A percentile compares a stretch with the other conserved stretches of the same genome.
These are phyloP conservation scores for Panthera leo DNA, from an alignment of 2,113 vertebrate species.

Conservation along the genomic window DNA sequence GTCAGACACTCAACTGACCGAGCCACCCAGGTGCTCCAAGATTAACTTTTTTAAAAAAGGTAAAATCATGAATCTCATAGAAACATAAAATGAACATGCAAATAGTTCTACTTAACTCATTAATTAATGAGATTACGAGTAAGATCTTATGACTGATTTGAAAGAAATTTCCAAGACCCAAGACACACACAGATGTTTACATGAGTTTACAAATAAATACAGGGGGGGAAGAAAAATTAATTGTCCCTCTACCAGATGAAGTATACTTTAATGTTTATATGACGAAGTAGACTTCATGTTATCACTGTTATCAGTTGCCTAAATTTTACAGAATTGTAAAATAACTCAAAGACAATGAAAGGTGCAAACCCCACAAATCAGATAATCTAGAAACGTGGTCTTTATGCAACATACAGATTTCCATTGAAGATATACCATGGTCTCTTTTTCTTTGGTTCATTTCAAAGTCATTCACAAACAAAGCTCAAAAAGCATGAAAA, in stretches of 20 bases:
- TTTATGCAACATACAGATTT: not conserved
- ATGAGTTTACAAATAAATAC: conserved; percentile 30
- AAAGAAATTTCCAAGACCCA: not conserved
- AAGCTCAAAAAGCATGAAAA: conserved; percentile 2
- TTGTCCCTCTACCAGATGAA: not conserved
- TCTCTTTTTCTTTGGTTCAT: not conserved
- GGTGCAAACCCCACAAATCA: not conserved
- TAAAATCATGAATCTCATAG: not conserved
- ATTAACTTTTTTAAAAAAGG: not conserved
- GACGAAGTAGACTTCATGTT: too few species aligned
- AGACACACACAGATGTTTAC: not conserved
- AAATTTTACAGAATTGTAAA: conserved; percentile 35
- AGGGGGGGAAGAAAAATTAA: not conserved
- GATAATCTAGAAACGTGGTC: not conserved
- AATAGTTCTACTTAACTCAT: conserved; percentile 37
- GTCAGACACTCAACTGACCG: too few species aligned
- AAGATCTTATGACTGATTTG: not conserved
- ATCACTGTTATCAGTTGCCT: not conserved
- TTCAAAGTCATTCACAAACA: not conserved
- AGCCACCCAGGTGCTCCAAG: not conserved
- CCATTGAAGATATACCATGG: not conserved
- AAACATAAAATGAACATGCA: not conserved
- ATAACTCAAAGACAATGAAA: conserved; percentile 10
- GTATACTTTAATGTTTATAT: not conserved
- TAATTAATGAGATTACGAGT: not conserved